Evolutionary conservation across 2,888 invertebrate genomes (phyloP), one percentile per base, ranked within the genome.

Genomic region (Patella ulyssiponensis): DNA sequence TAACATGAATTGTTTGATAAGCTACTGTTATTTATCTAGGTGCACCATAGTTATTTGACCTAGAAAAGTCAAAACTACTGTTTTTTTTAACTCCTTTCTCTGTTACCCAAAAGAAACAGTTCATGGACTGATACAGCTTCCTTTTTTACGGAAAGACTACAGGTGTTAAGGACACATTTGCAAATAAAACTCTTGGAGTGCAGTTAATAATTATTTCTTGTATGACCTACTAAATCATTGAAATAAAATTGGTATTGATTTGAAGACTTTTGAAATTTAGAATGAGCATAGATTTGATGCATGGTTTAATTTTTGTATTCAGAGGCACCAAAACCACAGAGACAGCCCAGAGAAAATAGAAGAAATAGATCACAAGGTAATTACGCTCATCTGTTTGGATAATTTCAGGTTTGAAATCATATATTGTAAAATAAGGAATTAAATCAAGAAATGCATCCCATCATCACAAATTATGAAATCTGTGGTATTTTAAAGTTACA

Each of bases 271-370:
- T n/a, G 20, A 12, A 20, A 20, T 20, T n/a, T 64, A n/a, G n/a
- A 20, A 64, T 20, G 7, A 64, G n/a, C n/a, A 20, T 64, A 20
- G 20, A 64, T 64, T 12, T n/a, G 52, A 44, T 27, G 15, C 71
- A 52, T 27, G 11, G 3, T 72, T 20, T 73, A 33, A 71, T 33
- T 76, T 20, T 20, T 71, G 44, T 58, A 86, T 85, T 27, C 86
- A 91, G 92, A 89, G 81, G 88, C 85, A 11, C 91, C 92, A 5
- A 91, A 92, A 81, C 91, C 92, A 64, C 92, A 92, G 79, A 83
- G 92, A 81, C 86, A 88, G 79, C 89, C 88, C 52, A 82, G 88
- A 33, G 82, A 83, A 58, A 86, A 84, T 52, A 75, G 86, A 71
- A 85, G 88, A 81, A 87, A 85, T 77, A 82, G 85, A 82, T 79